phyloP scores from a whole-genome alignment of 2,797 vertebrate genomes.

The Pseudocheirus occidentalis region DNA sequence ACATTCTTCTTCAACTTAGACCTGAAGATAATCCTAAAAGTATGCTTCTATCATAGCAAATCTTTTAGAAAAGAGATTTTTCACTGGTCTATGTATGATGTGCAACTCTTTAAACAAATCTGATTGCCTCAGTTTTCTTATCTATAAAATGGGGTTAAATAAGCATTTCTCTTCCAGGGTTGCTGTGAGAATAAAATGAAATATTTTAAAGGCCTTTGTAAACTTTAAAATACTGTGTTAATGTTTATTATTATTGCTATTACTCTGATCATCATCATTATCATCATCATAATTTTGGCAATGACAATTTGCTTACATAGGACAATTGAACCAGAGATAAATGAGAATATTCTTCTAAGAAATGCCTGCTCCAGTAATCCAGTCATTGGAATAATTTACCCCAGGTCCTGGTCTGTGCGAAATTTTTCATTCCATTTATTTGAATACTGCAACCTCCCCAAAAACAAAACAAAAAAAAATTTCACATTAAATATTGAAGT shows the following conservation, averaged over 20 bases:
- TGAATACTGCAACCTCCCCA: background rate
- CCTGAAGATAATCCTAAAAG: background rate
- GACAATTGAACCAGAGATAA: background rate
- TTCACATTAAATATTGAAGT: background rate
- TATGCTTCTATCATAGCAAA: background rate
- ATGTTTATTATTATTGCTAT: background rate
- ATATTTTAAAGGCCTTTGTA: background rate
- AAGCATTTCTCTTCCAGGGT: background rate
- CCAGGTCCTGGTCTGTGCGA: accelerated
- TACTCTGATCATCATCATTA: background rate
- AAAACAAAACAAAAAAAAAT: background rate
- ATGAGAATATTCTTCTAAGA: background rate
- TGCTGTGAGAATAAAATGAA: background rate
- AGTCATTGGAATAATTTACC: background rate
- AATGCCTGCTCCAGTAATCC: background rate
- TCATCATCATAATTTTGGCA: background rate
- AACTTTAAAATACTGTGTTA: background rate
- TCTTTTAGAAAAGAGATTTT: background rate
- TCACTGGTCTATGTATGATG: background rate
- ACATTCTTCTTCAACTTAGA: background rate
- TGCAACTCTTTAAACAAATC: background rate
- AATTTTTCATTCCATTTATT: background rate
- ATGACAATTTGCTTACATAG: background rate
- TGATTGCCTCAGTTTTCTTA: background rate
- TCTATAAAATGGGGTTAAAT: background rate